These are phyloP conservation scores for Phaethon lepturus DNA, from an alignment of 2,113 vertebrate genomes.

Conservation along the genomic window DNA sequence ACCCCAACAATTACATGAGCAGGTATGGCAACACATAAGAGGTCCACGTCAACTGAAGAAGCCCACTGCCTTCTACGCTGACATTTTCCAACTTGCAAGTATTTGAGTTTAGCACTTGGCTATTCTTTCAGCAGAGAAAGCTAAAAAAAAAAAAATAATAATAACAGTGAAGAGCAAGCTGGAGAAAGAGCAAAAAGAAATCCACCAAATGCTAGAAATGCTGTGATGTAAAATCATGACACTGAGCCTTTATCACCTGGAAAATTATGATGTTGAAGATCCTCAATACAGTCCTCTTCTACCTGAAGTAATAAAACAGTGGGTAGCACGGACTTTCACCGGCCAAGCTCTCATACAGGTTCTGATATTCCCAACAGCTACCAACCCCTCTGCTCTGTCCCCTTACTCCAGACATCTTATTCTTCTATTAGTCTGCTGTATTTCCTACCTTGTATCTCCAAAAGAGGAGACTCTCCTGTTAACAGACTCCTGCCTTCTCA, in stretches of 20 bases:
- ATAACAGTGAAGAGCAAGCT: neutral
- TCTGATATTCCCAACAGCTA: neutral
- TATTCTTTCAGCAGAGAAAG: neutral
- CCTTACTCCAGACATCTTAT: neutral
- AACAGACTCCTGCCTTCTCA: neutral
- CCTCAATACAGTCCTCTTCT: neutral
- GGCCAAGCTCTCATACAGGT: neutral
- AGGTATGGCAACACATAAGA: fast-evolving
- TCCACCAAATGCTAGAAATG: neutral
- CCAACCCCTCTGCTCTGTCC: neutral
- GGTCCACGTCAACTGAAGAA: neutral
- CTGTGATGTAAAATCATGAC: neutral
- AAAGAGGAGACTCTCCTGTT: neutral
- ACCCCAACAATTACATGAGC: neutral
- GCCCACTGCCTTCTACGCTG: neutral
- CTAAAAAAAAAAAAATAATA: neutral
- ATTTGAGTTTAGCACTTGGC: neutral
- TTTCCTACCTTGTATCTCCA: neutral
- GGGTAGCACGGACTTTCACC: neutral
- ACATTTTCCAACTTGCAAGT: neutral
- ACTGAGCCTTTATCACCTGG: neutral
- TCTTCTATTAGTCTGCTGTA: neutral
- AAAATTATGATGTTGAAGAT: neutral
- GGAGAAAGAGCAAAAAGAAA: neutral
- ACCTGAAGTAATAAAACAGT: neutral